These are phyloP conservation scores for Trichogramma pretiosum DNA, from an alignment of 1,140 invertebrate species.

Conservation along the genomic window DNA sequence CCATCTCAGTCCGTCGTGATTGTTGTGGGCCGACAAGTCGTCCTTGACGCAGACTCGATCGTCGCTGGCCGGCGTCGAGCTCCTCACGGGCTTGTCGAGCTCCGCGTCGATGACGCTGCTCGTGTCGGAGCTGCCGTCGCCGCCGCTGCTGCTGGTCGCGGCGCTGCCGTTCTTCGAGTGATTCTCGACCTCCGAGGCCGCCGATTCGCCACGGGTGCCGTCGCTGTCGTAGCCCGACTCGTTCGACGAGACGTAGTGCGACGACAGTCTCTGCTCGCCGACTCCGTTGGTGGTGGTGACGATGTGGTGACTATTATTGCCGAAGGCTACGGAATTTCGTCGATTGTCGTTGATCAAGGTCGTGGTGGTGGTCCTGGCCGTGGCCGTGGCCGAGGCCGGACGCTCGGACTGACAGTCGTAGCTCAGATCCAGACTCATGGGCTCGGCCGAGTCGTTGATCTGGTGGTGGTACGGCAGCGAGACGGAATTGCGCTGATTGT, in stretches of 20 bases:
- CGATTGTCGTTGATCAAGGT: constrained; percentile 22
- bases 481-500: constrained; percentile 7
- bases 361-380: neutral
- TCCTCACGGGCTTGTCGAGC: constrained; percentile 35
- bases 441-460: too few species aligned
- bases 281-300: constrained; percentile 36
- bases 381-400: neutral
- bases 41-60: too few species aligned
- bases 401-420: too few species aligned
- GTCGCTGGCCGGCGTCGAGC: constrained; percentile 32
- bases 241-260: constrained; percentile 67
- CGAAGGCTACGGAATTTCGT: constrained; percentile 22
- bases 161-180: constrained; percentile 19
- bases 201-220: constrained; percentile 46
- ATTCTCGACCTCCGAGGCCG: constrained; percentile 35
- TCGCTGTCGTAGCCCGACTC: constrained; percentile 78
- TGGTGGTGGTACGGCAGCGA: constrained; percentile 14
- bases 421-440: constrained; percentile 16
- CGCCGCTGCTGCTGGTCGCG: constrained; percentile 28
- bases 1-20: constrained; percentile 37
- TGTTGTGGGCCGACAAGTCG: neutral
- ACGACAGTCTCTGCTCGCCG: constrained; percentile 39
- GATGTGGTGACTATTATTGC: constrained; percentile 32
- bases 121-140: constrained; percentile 38
- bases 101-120: constrained; percentile 41